A percentile compares a stretch with the other conserved stretches of the same genome.
Conservation (phyloP, 2,797 vertebrate genomes). For the Eulemur mongoz region DNA sequence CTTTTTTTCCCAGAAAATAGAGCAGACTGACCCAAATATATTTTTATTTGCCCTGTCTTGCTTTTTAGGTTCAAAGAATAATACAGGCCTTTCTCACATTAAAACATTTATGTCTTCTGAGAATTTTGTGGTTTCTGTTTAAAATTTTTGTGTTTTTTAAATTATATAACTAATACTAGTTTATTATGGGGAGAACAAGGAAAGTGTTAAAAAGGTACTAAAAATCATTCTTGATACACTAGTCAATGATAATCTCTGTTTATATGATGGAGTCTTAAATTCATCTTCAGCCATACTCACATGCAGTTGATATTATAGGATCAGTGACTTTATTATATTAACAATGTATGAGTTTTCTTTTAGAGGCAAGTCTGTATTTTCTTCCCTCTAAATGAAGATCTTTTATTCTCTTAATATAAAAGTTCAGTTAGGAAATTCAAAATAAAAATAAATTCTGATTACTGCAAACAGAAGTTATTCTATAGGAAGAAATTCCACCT, state of each 20-base stretch:
- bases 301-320: background rate
- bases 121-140: background rate
- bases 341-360: background rate
- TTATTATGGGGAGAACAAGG: background rate
- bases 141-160: background rate
- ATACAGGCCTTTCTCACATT: background rate
- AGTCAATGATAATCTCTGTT: background rate
- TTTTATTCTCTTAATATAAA: conserved; percentile 5
- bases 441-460: background rate
- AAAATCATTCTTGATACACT: background rate
- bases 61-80: conserved; percentile 7
- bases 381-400: background rate
- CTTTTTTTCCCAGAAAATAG: background rate
- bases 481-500: background rate
- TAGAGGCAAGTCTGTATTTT: background rate
- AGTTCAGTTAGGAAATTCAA: conserved; percentile 5
- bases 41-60: conserved; percentile 2
- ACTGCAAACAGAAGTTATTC: background rate
- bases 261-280: background rate
- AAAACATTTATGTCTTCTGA: background rate
- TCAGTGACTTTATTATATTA: background rate
- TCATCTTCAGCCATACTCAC: background rate
- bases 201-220: background rate
- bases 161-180: background rate
- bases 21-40: background rate